Evolutionary conservation across 2,113 vertebrate species (phyloP).

Genomic region (cattle (Bos taurus)): DNA sequence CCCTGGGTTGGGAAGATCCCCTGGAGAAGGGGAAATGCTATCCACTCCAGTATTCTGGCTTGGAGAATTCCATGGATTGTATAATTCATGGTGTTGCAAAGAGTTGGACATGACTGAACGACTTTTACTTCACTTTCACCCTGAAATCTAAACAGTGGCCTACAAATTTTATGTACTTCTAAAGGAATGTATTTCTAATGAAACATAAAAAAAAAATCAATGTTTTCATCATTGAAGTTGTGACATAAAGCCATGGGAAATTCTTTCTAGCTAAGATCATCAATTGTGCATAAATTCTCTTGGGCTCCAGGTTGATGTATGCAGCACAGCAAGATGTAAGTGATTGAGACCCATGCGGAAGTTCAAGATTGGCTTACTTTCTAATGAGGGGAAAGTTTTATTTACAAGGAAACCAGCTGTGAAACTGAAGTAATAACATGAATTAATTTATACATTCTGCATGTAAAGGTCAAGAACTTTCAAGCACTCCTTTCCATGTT

Average conservation of each 20-base stretch:
- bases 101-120: no score
- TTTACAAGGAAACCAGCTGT: constrained; percentile 53
- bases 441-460: constrained; percentile 53
- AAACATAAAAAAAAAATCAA: neutral
- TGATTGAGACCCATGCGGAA: neutral
- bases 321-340: neutral
- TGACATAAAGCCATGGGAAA: constrained; percentile 57
- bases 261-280: constrained; percentile 61
- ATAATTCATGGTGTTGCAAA: no score
- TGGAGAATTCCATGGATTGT: no score
- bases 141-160: neutral
- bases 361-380: constrained; percentile 22
- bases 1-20: no score
- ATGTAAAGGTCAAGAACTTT: constrained; percentile 40
- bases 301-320: constrained; percentile 4
- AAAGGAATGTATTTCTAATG: constrained; percentile 22
- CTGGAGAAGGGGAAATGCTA: no score
- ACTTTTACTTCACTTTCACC: no score
- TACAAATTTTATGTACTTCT: constrained; percentile 3
- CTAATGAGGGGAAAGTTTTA: constrained; percentile 49
- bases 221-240: neutral
- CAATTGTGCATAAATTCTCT: neutral
- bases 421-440: constrained; percentile 49
- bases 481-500: constrained; percentile 3
- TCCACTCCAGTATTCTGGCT: no score